Conservation (phyloP, 2,888 invertebrate species). For the Phytoseiulus persimilis region DNA sequence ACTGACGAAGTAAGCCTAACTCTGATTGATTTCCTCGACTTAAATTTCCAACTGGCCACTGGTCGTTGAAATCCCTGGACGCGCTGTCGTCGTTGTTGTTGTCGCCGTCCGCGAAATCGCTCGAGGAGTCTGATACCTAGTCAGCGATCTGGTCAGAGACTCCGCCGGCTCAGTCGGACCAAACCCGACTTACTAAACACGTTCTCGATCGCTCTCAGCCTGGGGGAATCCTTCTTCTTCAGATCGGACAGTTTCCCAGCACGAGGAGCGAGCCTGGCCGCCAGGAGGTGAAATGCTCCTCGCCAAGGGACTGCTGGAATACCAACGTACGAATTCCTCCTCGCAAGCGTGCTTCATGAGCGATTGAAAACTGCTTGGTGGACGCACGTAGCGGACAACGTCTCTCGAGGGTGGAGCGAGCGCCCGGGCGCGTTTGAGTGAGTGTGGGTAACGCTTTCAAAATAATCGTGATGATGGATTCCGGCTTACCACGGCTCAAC, state of each 20-base stretch:
- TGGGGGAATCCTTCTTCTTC: not conserved
- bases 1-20: constrained; percentile 33
- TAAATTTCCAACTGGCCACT: constrained; percentile 38
- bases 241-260: not conserved
- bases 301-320: too few relatives aligned
- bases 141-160: not conserved
- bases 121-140: not conserved
- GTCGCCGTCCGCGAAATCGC: not conserved
- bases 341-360: too few relatives aligned
- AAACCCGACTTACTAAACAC: not conserved
- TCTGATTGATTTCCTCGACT: constrained; percentile 38
- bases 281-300: too few relatives aligned
- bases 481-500: constrained; percentile 11
- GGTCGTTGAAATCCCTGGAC: constrained; percentile 14
- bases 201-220: not conserved
- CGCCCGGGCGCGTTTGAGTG: not conserved
- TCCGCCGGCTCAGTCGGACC: not conserved
- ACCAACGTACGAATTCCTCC: too few relatives aligned
- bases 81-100: not conserved
- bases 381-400: not conserved
- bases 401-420: not conserved
- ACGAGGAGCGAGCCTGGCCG: not conserved
- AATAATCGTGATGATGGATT: constrained; percentile 39
- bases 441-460: constrained; percentile 25
- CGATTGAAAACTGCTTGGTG: not conserved